Evolutionary conservation across 1,140 invertebrate species (phyloP), one percentile per base, ranked within the genome.

Genomic region (Mesaphorura yosii): DNA sequence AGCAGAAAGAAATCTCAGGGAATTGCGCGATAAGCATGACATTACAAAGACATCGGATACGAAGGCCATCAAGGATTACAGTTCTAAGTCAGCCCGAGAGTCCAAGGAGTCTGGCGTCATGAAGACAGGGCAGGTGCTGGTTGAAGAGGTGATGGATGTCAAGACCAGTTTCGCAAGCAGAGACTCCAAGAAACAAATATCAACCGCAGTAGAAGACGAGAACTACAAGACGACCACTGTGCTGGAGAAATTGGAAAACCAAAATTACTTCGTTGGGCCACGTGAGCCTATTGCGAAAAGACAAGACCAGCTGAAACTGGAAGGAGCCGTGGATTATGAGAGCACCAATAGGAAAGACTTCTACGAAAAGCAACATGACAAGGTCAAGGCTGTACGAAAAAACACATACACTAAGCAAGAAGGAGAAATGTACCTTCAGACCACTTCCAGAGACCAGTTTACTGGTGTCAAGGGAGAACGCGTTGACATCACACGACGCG

Each of bases 401-500:
- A 54, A 52, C 34, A 61, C 59, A 22, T 61, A 51, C 41, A 61
- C 59, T 0, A 61, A 61, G 38, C 15, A 19, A 20, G 59, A 61
- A 37, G 59, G 56, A 12, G 59, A 61, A 1, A 58, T 84, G 67
- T 42, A 58, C 29, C 75, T 77, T 46, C 78, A 81, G 63, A 83
- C 78, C 2, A 84, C 79, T 34, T 76, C 70, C 40, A 70, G 74
- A 66, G 73, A 75, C 3, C 80, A 83, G 67, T 83, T 26, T n/a
- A 37, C 48, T 37, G 31, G 22, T 42, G 37, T 27, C 23, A 14
- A 29, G 28, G 29, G 37, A 4, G 25, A 29, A 6, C 7, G 14
- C 7, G 7, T 10, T 7, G 4, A 12, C 14, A 46, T 20, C 25
- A 48, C n/a, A 1, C n/a, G 49, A 15, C 44, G 15, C 26, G n/a